phyloP scores from a whole-genome alignment of 2,797 vertebrate genomes.

The Adelosebastes latens region DNA sequence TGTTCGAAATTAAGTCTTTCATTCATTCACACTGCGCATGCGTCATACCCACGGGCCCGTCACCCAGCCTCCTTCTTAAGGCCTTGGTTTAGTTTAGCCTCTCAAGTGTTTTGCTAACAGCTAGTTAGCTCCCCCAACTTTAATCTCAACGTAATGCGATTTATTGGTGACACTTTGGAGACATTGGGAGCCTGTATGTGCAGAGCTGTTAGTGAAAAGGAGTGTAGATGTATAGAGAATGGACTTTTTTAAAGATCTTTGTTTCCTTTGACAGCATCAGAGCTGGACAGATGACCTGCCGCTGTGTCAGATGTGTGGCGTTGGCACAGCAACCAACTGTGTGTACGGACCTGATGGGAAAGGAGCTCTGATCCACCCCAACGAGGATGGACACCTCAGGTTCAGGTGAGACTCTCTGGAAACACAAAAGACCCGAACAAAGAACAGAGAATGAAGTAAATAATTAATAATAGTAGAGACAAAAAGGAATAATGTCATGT shows the following conservation, averaged over 20 bases:
- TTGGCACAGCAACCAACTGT: slow-evolving; percentile 92
- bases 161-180: neutral
- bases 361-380: slow-evolving; percentile 87
- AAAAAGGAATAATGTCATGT: neutral
- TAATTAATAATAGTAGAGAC: neutral
- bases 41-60: accelerated
- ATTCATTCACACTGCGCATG: too few species aligned
- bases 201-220: neutral
- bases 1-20: too few species aligned
- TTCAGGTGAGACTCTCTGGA: slow-evolving; percentile 84
- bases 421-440: neutral
- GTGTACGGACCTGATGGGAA: slow-evolving; percentile 90
- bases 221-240: neutral
- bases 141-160: neutral
- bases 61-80: accelerated
- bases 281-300: slow-evolving; percentile 98
- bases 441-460: neutral
- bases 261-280: slow-evolving; percentile 82
- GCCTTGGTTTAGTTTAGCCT: slow-evolving; percentile 4
- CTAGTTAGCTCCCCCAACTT: slow-evolving; percentile 2
- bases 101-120: slow-evolving; percentile 32
- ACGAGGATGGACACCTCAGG: slow-evolving; percentile 93
- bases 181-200: neutral
- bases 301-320: slow-evolving; percentile 92
- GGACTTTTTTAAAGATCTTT: too few species aligned